A percentile compares a stretch with the other conserved stretches of the same genome.
Evolutionary conservation across 2,888 invertebrate species (phyloP).

Genomic region (Ectemnius continuus): DNA sequence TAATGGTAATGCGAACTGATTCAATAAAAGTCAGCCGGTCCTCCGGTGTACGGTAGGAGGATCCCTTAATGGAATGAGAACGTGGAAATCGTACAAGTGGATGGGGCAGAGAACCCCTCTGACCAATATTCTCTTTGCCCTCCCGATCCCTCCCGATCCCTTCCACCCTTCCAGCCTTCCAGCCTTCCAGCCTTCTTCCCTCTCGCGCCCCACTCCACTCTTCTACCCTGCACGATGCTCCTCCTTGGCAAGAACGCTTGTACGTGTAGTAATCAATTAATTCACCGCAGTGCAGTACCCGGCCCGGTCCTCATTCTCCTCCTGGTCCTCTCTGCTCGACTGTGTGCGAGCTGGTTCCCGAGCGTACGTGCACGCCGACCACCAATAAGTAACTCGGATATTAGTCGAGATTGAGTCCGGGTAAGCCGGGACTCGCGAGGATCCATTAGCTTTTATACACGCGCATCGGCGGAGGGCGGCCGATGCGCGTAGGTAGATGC

Average conservation of each 20-base stretch:
- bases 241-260: conserved; percentile 51
- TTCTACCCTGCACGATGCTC: conserved; percentile 8
- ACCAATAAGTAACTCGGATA: conserved; percentile 64
- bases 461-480: conserved; percentile 55
- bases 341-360: conserved; percentile 25
- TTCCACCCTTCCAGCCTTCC: not conserved
- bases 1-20: no score
- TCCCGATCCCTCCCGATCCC: not conserved
- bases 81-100: not conserved
- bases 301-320: conserved; percentile 33
- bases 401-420: conserved; percentile 72
- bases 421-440: conserved; percentile 51
- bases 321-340: conserved; percentile 20
- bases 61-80: not conserved
- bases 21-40: no score
- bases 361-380: conserved; percentile 30
- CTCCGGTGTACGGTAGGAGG: conserved; percentile 3
- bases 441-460: conserved; percentile 74
- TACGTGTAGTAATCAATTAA: conserved; percentile 64
- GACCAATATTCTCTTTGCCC: not conserved
- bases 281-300: conserved; percentile 59
- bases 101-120: not conserved
- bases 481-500: conserved; percentile 63
- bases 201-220: not conserved
- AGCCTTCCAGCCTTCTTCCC: no score